Base-by-base conservation (phyloP, 2,888 invertebrate species). In the Meta bourneti region DNA sequence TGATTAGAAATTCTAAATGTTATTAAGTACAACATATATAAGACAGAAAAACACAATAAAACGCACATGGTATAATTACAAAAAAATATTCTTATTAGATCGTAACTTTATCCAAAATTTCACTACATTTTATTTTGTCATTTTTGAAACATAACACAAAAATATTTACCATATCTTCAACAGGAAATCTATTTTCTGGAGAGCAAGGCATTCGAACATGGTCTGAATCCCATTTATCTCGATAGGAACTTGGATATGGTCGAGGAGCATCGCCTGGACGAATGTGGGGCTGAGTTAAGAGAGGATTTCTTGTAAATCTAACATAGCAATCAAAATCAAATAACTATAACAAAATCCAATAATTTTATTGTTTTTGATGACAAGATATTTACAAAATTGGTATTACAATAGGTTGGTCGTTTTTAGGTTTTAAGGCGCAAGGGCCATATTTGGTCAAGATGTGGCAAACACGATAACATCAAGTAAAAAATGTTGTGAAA, bases 191-290 rank as follows among this genome's bases (percentile, higher is more conserved):
- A 95, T 97, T 98, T 92, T 97, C 96, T 0, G 95, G 94, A 0
- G 98, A 98, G 95, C 96, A 97, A 0, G 98, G 98, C 97, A 99
- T 96, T 93, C 97, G 96, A 0, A 98, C 98, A 95, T 97, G 97
- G 92, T 97, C 96, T 34, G 96, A 96, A 94, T 97, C 97, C 98
- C 98, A 98, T 94, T 96, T 96, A 94, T 97, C 97, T 7, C 95
- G 95, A n/a, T 96, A 96, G 7, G 94, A 94, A n/a, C 34, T 72
- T 7, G 93, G 93, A 85, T 88, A 92, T 4, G 93, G 91, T 2
- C 84, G 75, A 51, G 91, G 91, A 20, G 84, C 84, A 74, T 54
- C 71, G 4, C 90, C 88, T 71, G 72, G 69, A 16, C 79, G 79
- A 52, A 92, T 81, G 51, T 92, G 82, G 20, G 89, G 89, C 92